Evolutionary conservation across 64 coral and sea anemone genomes (phyloP).

Genomic region (Dendronephthya gigantea): DNA sequence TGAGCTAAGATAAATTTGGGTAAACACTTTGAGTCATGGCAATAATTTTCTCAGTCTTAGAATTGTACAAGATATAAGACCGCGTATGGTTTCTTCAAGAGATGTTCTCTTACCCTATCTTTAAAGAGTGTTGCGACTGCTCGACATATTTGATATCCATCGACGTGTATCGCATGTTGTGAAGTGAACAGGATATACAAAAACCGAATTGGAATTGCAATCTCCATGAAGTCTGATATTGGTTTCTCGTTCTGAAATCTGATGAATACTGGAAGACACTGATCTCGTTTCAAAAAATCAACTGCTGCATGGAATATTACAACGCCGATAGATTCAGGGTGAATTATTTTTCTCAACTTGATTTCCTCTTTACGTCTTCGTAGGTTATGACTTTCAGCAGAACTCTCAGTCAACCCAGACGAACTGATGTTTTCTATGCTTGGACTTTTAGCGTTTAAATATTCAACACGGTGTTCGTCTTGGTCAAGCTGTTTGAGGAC

Average conservation of each 20-base stretch:
- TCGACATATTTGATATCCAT: neutral
- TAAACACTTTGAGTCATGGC: no score
- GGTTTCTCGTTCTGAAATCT: neutral
- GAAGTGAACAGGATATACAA: neutral
- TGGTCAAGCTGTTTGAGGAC: no score
- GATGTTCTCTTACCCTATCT: neutral
- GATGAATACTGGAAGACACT: neutral
- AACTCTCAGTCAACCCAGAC: no score
- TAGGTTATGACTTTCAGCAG: neutral
- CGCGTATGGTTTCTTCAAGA: no score
- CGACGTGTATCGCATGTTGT: neutral
- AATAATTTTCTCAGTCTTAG: no score
- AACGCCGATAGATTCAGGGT: neutral
- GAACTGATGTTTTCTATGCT: neutral
- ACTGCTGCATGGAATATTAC: neutral
- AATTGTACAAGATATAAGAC: no score
- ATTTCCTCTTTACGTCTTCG: neutral
- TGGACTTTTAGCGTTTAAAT: neutral
- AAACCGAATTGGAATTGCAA: neutral
- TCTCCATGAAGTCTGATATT: neutral
- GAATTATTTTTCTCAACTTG: neutral
- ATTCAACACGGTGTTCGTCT: no score
- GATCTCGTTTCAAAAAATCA: neutral
- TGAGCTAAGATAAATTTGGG: no score
- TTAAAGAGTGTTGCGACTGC: neutral